Percentiles rank a stretch among this genome's conserved stretches.
Conservation (phyloP, 1,140 invertebrate species). For the Bathynomus jamesi region DNA sequence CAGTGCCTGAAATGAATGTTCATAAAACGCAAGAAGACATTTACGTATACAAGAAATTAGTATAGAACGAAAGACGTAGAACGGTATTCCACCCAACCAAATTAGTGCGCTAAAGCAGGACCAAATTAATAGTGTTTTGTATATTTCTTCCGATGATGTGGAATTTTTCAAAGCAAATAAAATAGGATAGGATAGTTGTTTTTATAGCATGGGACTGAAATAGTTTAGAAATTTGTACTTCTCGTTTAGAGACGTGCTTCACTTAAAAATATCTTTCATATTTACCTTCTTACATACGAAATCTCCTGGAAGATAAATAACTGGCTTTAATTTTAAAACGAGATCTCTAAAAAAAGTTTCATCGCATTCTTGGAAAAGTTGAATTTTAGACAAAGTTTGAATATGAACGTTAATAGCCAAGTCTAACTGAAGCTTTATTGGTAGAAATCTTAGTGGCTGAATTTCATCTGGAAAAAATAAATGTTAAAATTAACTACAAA, state of each 20-base stretch:
- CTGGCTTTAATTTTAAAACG: conserved; percentile 76
- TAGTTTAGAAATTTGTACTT: too few species aligned
- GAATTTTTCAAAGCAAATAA: too few species aligned
- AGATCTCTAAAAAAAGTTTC: conserved; percentile 76
- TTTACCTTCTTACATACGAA: conserved; percentile 73
- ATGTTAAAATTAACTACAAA: too few species aligned
- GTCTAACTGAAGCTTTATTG: conserved; percentile 83
- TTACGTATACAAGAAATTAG: not conserved
- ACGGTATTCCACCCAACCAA: too few species aligned
- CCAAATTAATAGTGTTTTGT: too few species aligned
- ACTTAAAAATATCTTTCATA: too few species aligned
- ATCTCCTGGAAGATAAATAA: conserved; percentile 80
- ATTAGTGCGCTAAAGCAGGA: too few species aligned
- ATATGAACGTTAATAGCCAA: conserved; percentile 87
- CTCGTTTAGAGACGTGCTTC: too few species aligned
- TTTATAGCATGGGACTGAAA: too few species aligned
- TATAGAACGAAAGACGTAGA: not conserved
- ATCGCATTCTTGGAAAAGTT: conserved; percentile 84
- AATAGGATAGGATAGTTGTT: too few species aligned
- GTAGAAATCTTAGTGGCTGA: conserved; percentile 47
- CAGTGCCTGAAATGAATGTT: not conserved
- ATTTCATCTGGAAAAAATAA: conserved; percentile 8
- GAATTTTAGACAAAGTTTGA: conserved; percentile 71
- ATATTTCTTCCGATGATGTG: too few species aligned
- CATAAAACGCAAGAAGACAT: not conserved